Percentiles rank a stretch among this genome's conserved stretches.
phyloP scores from a whole-genome alignment of 2,888 invertebrate species.

The Microplitis manilae region DNA sequence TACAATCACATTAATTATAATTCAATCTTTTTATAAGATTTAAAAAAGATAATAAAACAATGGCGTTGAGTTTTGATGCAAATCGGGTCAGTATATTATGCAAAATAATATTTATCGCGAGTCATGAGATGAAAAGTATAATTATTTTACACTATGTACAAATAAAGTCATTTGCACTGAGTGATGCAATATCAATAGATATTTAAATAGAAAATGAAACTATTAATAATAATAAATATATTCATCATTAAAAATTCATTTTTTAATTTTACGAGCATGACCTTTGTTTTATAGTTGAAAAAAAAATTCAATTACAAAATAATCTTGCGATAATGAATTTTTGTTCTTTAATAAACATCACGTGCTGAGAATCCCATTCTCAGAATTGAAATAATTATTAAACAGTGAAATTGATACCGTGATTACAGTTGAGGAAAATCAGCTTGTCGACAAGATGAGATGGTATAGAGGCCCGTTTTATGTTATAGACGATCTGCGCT shows the following conservation, averaged over 20 bases:
- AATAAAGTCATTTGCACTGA: neutral
- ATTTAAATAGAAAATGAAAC: neutral
- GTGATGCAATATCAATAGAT: neutral
- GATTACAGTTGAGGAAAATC: slow-evolving; percentile 69
- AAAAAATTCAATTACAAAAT: too few species aligned
- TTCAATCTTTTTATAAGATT: neutral
- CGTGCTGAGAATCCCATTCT: too few species aligned
- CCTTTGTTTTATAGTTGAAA: too few species aligned
- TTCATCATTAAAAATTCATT: neutral
- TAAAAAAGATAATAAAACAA: neutral
- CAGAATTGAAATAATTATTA: slow-evolving; percentile 8
- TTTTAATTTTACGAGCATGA: too few species aligned
- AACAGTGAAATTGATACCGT: slow-evolving; percentile 53
- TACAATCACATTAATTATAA: neutral
- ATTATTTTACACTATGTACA: neutral
- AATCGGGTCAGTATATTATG: neutral
- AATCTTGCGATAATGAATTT: too few species aligned
- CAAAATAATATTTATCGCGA: neutral
- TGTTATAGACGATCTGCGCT: slow-evolving; percentile 67
- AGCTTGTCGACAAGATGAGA: slow-evolving; percentile 69
- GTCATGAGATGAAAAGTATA: neutral
- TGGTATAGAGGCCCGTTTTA: slow-evolving; percentile 68
- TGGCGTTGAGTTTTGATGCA: neutral
- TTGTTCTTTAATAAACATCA: too few species aligned
- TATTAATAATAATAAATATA: neutral